A percentile compares a stretch with the other conserved stretches of the same genome.
phyloP scores from a whole-genome alignment of 2,797 vertebrate species.

The Mus minutoides region DNA sequence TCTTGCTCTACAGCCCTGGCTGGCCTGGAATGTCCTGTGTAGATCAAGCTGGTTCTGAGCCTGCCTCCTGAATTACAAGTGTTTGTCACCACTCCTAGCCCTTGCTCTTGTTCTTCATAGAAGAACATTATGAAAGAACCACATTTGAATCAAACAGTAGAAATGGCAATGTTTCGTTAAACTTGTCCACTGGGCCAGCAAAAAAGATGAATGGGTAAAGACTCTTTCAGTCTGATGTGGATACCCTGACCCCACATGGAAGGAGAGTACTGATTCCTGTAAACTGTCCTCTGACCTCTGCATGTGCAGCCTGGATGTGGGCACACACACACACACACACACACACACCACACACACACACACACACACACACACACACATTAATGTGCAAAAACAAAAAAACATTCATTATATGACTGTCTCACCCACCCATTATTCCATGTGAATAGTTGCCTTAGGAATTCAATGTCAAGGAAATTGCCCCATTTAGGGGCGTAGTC shows the following conservation, averaged over 20 bases:
- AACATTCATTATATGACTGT: neutral
- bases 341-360: neutral
- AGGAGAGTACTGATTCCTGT: neutral
- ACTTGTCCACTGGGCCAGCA: neutral
- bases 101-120: neutral
- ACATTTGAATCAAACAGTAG: neutral
- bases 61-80: neutral
- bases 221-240: neutral
- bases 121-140: neutral
- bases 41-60: neutral
- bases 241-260: neutral
- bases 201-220: neutral
- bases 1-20: neutral
- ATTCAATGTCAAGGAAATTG: neutral
- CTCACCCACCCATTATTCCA: neutral
- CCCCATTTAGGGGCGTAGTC: neutral
- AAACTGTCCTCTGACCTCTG: neutral
- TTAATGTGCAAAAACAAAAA: neutral
- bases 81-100: neutral
- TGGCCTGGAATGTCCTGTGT: neutral
- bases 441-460: neutral
- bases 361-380: no score
- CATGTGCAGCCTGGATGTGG: neutral
- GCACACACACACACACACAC: neutral
- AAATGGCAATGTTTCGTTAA: neutral